Evolutionary conservation across 2,797 vertebrate species (phyloP).

Genomic region (Sarcoramphus papa): DNA sequence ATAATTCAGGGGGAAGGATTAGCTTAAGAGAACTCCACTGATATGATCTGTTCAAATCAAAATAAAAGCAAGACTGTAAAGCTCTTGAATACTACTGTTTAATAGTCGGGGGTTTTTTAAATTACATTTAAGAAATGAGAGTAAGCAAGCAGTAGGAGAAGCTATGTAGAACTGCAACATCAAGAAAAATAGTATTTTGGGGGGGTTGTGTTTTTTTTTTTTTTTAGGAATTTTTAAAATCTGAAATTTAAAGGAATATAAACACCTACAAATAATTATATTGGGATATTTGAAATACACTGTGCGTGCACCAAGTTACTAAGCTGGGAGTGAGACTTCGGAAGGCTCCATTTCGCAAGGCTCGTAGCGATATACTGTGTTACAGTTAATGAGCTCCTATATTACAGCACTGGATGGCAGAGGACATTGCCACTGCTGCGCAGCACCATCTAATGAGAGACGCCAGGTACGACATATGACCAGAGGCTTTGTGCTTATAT

Average conservation of each 20-base stretch:
- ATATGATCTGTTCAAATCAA: neutral
- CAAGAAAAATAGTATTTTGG: accelerated
- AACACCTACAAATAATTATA: neutral
- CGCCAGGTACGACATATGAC: neutral
- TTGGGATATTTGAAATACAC: neutral
- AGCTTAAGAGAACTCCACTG: neutral
- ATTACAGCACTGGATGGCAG: neutral
- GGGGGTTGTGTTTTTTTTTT: accelerated
- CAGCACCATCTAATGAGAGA: slow-evolving; percentile 29
- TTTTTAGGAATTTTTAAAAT: neutral
- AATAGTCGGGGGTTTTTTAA: accelerated
- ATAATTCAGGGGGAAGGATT: neutral
- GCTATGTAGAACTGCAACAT: neutral
- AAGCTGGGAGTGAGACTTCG: neutral
- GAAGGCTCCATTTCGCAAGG: neutral
- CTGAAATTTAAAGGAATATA: neutral
- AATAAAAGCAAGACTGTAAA: neutral
- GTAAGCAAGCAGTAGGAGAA: neutral
- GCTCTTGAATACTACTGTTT: neutral
- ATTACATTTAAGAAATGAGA: neutral
- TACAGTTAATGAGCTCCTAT: neutral
- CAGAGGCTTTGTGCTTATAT: neutral
- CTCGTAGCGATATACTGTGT: accelerated
- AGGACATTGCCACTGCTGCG: neutral
- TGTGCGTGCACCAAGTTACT: neutral